Evolutionary conservation across 2,113 vertebrate species (phyloP).

Genomic region (Colius striatus): DNA sequence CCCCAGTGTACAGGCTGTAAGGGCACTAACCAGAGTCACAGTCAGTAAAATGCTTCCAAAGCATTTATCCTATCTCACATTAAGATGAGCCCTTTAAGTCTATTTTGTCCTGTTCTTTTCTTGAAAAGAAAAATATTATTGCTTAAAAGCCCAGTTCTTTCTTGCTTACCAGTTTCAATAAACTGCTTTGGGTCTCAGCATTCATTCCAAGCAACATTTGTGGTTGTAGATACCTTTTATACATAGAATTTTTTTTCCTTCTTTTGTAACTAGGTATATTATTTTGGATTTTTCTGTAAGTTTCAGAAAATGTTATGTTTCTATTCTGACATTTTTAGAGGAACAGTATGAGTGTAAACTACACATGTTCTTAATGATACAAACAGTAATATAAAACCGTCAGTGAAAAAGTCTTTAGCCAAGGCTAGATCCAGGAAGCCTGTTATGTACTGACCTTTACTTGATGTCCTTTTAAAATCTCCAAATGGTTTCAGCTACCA

Average conservation of each 20-base stretch:
- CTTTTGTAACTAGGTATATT: not conserved
- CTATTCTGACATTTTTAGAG: not conserved
- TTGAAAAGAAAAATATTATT: not conserved
- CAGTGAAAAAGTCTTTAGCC: not conserved
- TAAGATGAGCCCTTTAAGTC: not conserved
- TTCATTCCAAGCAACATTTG: not conserved
- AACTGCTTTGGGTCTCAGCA: not conserved
- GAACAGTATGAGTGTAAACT: not conserved
- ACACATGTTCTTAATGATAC: not conserved
- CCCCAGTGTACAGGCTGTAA: not conserved
- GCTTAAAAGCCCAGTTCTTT: not conserved
- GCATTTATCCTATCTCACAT: not conserved
- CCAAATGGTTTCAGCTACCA: not conserved
- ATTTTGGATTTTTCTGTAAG: not conserved
- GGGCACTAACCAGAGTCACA: not conserved
- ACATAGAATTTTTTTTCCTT: not conserved
- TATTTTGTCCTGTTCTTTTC: not conserved
- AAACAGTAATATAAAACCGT: not conserved
- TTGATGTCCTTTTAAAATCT: conserved; percentile 4
- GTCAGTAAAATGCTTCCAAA: not conserved
- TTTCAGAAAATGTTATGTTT: not conserved
- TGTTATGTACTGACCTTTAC: not conserved
- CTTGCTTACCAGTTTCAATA: not conserved
- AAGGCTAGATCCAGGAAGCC: not conserved
- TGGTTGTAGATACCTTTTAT: not conserved